Evolutionary conservation across 2,888 invertebrate genomes (phyloP).

Genomic region (Geotrupes spiniger): DNA sequence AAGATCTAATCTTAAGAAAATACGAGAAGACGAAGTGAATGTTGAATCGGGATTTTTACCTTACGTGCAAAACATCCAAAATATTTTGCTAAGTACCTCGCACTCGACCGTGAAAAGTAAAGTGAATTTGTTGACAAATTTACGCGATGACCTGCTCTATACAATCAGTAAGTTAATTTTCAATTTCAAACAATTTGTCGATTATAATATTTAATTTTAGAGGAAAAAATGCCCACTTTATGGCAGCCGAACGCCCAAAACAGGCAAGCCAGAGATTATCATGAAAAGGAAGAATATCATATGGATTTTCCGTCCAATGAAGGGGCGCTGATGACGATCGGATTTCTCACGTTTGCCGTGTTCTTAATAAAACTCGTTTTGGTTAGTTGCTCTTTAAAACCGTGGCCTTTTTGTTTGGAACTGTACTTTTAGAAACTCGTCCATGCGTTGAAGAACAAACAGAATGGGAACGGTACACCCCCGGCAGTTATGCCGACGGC

Average conservation of each 20-base stretch:
- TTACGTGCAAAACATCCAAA: constrained; percentile 40
- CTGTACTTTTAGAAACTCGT: constrained; percentile 63
- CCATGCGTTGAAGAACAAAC: constrained; percentile 62
- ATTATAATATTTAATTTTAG: constrained; percentile 26
- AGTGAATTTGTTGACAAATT: constrained; percentile 56
- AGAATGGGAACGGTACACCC: constrained; percentile 17
- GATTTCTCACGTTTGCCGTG: constrained; percentile 81
- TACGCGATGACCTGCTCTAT: constrained; percentile 59
- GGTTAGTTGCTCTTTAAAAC: constrained; percentile 53
- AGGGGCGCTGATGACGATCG: constrained; percentile 77
- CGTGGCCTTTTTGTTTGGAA: neutral
- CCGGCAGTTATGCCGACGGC: constrained; percentile 1
- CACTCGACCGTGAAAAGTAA: constrained; percentile 53
- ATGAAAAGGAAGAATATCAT: constrained; percentile 48
- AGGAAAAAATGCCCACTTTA: constrained; percentile 31
- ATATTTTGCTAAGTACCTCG: constrained; percentile 43
- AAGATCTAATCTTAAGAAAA: no score
- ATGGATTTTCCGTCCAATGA: constrained; percentile 78
- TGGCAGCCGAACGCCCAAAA: constrained; percentile 25
- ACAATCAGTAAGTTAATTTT: constrained; percentile 61
- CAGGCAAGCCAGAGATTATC: constrained; percentile 34
- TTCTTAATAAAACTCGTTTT: constrained; percentile 79
- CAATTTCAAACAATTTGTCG: neutral
- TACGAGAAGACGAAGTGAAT: constrained; percentile 13
- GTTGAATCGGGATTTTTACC: constrained; percentile 26